Conservation (phyloP, 2,797 vertebrate species). For the Channallabes apus region DNA sequence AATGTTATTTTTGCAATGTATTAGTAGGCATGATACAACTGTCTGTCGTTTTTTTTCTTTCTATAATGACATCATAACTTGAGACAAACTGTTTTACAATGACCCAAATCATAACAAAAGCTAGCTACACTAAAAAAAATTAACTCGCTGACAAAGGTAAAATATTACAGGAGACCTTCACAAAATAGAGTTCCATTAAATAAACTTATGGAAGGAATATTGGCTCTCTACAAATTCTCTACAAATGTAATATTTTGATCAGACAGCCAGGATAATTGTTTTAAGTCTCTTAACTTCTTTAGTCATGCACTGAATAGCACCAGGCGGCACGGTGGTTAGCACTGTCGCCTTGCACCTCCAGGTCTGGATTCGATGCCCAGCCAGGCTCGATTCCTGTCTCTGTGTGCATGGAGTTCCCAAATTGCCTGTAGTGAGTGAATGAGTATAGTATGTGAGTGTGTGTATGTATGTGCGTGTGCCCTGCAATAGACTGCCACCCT, state of each 20-base stretch:
- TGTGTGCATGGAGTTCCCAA: no score
- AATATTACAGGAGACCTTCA: neutral
- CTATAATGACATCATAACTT: slow-evolving; percentile 8
- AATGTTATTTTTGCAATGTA: slow-evolving; percentile 6
- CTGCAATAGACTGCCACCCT: no score
- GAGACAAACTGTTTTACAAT: neutral
- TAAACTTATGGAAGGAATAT: neutral
- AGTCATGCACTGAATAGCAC: neutral
- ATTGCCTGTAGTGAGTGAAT: no score
- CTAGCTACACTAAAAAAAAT: neutral
- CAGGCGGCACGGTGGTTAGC: no score
- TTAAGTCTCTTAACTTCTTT: neutral
- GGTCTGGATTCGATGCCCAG: no score
- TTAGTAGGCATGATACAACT: neutral
- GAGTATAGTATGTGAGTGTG: no score
- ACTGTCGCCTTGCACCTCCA: no score
- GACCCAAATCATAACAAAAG: slow-evolving; percentile 6
- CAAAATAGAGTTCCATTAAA: neutral
- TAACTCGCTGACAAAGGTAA: neutral
- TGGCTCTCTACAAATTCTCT: neutral
- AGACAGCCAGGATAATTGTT: neutral
- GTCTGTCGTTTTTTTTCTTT: neutral
- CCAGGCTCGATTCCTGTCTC: no score
- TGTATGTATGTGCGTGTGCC: no score
- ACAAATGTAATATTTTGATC: neutral